These are phyloP conservation scores for Coronaproctus castanopsis DNA, from an alignment of 2,888 invertebrate species.

Conservation along the genomic window DNA sequence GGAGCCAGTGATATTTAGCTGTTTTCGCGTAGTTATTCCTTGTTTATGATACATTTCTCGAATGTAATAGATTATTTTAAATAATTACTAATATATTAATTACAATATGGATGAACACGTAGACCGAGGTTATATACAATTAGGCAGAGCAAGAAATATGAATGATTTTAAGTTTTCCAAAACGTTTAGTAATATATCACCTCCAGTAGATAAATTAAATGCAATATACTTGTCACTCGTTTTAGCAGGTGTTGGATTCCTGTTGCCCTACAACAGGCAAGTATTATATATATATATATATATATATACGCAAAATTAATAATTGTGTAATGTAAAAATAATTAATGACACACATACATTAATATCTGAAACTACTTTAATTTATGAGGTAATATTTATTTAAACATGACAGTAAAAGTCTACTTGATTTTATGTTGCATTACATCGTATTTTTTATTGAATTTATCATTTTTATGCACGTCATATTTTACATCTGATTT, in stretches of 20 bases:
- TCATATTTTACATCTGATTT: too few species aligned
- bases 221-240: constrained; percentile 53
- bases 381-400: not conserved
- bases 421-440: too few species aligned
- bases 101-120: constrained; percentile 41
- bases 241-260: constrained; percentile 70
- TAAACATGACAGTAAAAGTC: not conserved
- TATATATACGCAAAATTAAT: not conserved
- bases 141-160: constrained; percentile 37
- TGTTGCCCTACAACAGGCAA: constrained; percentile 83
- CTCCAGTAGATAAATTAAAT: constrained; percentile 48
- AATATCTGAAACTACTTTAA: not conserved
- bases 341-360: not conserved
- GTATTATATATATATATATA: not conserved
- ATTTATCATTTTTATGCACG: too few species aligned
- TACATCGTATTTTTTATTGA: too few species aligned
- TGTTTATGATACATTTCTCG: too few species aligned
- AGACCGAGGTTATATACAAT: constrained; percentile 40
- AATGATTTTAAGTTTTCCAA: constrained; percentile 31
- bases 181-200: constrained; percentile 37
- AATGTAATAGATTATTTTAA: too few species aligned
- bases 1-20: too few species aligned
- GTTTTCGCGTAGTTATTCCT: too few species aligned
- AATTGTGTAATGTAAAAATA: too few species aligned
- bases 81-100: too few species aligned